Evolutionary conservation across 2,113 vertebrate genomes (phyloP).

Genomic region (Rynchops niger): DNA sequence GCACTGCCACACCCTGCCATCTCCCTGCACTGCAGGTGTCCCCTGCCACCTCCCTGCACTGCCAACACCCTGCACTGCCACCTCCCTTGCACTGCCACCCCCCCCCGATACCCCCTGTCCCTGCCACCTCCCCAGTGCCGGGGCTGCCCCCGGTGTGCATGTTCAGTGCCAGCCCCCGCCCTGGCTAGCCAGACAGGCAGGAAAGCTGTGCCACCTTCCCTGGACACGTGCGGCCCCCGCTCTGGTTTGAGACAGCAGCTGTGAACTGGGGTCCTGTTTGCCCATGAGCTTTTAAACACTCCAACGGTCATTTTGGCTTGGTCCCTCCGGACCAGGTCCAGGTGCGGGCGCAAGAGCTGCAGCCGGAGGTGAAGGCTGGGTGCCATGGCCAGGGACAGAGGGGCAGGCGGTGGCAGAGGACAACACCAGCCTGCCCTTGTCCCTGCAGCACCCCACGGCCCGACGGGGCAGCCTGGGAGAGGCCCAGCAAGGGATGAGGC

Average conservation of each 20-base stretch:
- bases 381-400: background rate
- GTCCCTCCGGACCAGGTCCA: rapidly evolving
- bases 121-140: background rate
- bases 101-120: background rate
- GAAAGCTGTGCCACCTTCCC: background rate
- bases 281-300: background rate
- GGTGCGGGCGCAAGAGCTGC: too few species aligned
- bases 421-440: too few species aligned
- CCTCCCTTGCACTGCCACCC: background rate
- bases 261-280: too few species aligned
- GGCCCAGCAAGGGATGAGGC: too few species aligned
- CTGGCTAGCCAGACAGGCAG: too few species aligned
- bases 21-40: too few species aligned
- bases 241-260: background rate
- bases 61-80: background rate
- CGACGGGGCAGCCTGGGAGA: background rate
- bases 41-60: too few species aligned
- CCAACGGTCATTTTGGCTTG: background rate
- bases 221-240: rapidly evolving
- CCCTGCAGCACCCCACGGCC: background rate
- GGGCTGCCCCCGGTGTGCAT: background rate
- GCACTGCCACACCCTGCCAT: background rate
- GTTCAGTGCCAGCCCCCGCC: background rate
- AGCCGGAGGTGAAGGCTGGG: background rate
- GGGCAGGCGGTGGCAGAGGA: background rate